Base-by-base conservation (phyloP, 2,797 vertebrate genomes). In the Fringilla coelebs region DNA sequence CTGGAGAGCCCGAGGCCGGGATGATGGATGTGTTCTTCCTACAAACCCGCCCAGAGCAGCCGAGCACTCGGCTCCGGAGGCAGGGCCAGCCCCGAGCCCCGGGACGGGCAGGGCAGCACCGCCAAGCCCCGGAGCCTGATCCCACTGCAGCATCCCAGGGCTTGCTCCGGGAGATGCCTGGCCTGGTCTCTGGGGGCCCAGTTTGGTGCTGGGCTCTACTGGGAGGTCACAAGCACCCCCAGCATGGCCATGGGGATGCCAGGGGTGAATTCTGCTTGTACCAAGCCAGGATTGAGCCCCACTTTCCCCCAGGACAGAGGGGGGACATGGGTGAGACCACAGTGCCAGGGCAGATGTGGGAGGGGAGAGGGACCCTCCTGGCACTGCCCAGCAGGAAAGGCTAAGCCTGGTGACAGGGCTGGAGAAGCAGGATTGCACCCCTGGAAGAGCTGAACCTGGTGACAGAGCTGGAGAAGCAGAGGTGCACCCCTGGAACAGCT, bases 251-350 rank as follows among this genome's bases (percentile, higher is more conserved):
- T 0, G 1, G 38, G 4, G 14, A 6, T 6, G 11, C 24, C 48
- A 1, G 1, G 48, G 45, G 13, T 8, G 9, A 10, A 12, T 38
- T 31, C 6, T 34, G n/a, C 26, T n/a, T 20, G 28, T 13, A 31
- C 12, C 14, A 20, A 41, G 17, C 22, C 55, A 28, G 15, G 31
- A 28, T 2, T n/a, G 12, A 83, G 19, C 61, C 29, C 12, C 1
- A 0, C 26, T 31, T 21, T 24, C 1, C 32, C 28, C 40, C 31
- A 32, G 20, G 61, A 26, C 51, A 34, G 28, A 40, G 24, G 1
- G 10, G 21, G 29, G 28, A 60, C 1, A 0, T 0, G 0, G 0
- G 11, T 1, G 6, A 52, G 41, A 24, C n/a, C 1, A 0, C 1
- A 0, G 77, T 38, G 60, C 41, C 8, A 4, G 41, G 34, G 25